Base-by-base conservation (phyloP, 2,888 invertebrate species). In the Rhagonycha fulva region DNA sequence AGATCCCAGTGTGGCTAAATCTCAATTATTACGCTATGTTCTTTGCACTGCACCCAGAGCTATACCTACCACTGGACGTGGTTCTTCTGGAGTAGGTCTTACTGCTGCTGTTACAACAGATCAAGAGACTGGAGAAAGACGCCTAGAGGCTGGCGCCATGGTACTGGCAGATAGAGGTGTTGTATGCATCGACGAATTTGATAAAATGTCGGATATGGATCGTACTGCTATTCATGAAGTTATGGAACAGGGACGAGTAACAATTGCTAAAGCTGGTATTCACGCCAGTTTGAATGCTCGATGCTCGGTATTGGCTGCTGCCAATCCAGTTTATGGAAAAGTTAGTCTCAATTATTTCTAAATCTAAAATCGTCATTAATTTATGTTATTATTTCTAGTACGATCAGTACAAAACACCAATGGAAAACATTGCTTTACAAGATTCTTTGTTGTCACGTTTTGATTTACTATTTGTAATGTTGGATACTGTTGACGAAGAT, bases 201-300 rank as follows among this genome's bases (percentile, higher is more conserved):
- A 99, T 89, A 97, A 98, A 90, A 99, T 99, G 99, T 97, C 98
- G 0, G 99, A 99, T 88, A 95, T 98, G 78, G 99, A 99, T 89
- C 92, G 99, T 84, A 99, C 99, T 0, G 98, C 99, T 61, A 99
- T 99, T 81, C 99, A 99, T 88, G 99, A 99, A 90, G 99, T 99
- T 5, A 98, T 99, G 99, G 99, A 99, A 90, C 99, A 99, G 88
- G 99, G 99, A 5, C 90, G 94, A 81, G 96, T 99, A 4, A 98
- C 99, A 9, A 99, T 99, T 84, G 96, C 99, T 14, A 99, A 99
- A 89, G 99, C 99, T 23, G 99, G 99, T 9, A 99, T 99, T 79
- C 99, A 99, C 87, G 98, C 99, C 4, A 94, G 97, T 72, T 91
- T 99, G 78, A 99, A 99, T 89, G 99, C 99, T 0, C 91, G 99